Percentiles rank a stretch among this genome's conserved stretches.
phyloP scores from a whole-genome alignment of 2,113 vertebrate species.

The Leptosomus discolor region DNA sequence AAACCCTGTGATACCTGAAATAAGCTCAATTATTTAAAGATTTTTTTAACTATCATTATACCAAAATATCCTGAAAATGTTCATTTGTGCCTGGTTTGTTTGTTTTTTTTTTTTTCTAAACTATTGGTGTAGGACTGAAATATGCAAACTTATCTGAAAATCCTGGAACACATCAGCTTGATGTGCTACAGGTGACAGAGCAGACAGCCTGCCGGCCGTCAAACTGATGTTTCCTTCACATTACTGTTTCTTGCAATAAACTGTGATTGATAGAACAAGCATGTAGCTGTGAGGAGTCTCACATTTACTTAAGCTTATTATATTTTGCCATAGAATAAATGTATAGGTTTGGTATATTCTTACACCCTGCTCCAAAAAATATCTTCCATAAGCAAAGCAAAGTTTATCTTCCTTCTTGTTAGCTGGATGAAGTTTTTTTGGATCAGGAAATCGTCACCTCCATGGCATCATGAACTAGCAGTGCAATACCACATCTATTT shows the following conservation, averaged over 20 bases:
- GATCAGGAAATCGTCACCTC: neutral
- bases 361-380: neutral
- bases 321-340: neutral
- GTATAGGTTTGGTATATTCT: neutral
- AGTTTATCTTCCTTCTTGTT: neutral
- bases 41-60: neutral
- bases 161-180: neutral
- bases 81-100: neutral
- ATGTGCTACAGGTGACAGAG: neutral
- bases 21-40: neutral
- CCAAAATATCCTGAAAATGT: neutral
- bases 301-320: neutral
- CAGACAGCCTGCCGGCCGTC: neutral
- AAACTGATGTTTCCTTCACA: neutral
- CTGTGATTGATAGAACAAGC: neutral
- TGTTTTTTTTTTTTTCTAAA: conserved; percentile 8
- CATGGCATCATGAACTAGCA: neutral
- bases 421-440: neutral
- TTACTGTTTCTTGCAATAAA: neutral
- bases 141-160: neutral
- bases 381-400: neutral
- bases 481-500: neutral
- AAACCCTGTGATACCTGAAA: neutral
- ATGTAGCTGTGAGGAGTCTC: neutral
- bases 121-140: neutral